These are phyloP conservation scores for Labia minor DNA, from an alignment of 2,888 invertebrate species.

Conservation along the genomic window DNA sequence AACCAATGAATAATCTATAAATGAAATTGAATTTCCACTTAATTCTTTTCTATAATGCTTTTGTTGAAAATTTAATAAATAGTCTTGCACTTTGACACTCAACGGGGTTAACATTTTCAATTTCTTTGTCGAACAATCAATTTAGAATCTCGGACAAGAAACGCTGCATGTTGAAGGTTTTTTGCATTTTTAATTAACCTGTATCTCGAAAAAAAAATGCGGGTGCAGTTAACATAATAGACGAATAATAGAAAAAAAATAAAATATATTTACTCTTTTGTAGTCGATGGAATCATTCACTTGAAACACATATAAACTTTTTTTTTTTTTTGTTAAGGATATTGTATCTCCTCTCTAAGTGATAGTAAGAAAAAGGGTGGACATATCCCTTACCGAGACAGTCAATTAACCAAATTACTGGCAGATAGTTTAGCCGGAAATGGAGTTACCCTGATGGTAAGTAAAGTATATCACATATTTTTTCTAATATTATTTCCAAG, in stretches of 20 bases:
- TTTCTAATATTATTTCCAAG: neutral
- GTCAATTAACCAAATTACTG: slow-evolving; percentile 82
- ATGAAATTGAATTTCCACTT: neutral
- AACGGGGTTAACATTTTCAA: neutral
- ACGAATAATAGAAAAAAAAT: too few relatives aligned
- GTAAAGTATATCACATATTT: too few relatives aligned
- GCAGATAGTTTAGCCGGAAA: slow-evolving; percentile 90
- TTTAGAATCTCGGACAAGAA: neutral
- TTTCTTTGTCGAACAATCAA: too few relatives aligned
- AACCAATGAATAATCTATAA: neutral
- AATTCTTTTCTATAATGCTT: neutral
- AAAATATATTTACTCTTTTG: too few relatives aligned
- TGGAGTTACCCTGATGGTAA: slow-evolving; percentile 88
- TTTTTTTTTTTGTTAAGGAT: slow-evolving; percentile 47
- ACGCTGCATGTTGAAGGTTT: neutral
- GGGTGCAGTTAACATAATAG: too few relatives aligned
- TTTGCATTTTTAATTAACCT: neutral
- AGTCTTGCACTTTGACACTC: neutral
- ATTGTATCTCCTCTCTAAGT: slow-evolving; percentile 86
- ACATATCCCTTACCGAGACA: slow-evolving; percentile 90
- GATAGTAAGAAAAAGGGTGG: slow-evolving; percentile 62
- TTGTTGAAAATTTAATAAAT: neutral
- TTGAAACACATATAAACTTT: neutral
- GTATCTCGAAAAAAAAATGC: neutral
- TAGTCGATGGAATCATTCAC: neutral